A percentile compares a stretch with the other conserved stretches of the same genome.
These are phyloP conservation scores for Rhagoletis zephyria DNA, from an alignment of 1,140 invertebrate genomes.

Conservation along the genomic window DNA sequence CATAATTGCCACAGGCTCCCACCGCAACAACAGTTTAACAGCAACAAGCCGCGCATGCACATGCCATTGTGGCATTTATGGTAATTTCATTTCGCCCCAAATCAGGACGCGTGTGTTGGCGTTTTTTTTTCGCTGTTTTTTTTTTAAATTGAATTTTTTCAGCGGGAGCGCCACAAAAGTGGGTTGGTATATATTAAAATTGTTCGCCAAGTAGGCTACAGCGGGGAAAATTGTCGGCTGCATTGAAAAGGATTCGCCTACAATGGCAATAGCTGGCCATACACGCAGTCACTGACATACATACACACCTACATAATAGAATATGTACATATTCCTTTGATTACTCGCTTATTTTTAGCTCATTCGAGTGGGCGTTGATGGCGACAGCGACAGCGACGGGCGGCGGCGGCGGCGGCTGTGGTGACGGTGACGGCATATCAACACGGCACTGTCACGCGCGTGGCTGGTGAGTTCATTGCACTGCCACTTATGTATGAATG, in stretches of 20 bases:
- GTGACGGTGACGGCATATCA: background rate
- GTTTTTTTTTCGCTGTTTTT: background rate
- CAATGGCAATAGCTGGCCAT: background rate
- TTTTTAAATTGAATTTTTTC: background rate
- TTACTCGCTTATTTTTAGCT: slow-evolving; percentile 16
- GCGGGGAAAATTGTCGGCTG: background rate
- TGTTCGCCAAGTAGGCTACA: background rate
- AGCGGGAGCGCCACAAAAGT: background rate
- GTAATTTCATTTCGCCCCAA: slow-evolving; percentile 31
- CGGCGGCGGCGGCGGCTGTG: no score
- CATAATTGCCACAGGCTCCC: background rate
- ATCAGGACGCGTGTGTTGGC: background rate
- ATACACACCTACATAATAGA: background rate
- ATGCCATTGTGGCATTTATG: slow-evolving; percentile 21
- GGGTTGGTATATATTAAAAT: slow-evolving; percentile 38
- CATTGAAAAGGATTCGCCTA: background rate
- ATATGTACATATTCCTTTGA: background rate
- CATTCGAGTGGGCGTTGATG: background rate
- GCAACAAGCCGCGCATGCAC: background rate
- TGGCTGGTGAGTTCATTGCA: slow-evolving; percentile 15
- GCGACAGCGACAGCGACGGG: no score
- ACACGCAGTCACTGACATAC: background rate
- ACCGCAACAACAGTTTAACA: background rate
- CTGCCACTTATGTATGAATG: background rate
- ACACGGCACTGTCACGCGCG: background rate